These are phyloP conservation scores for Bursaphelenchus okinawaensis DNA, from an alignment of 2,888 invertebrate species.

Conservation along the genomic window DNA sequence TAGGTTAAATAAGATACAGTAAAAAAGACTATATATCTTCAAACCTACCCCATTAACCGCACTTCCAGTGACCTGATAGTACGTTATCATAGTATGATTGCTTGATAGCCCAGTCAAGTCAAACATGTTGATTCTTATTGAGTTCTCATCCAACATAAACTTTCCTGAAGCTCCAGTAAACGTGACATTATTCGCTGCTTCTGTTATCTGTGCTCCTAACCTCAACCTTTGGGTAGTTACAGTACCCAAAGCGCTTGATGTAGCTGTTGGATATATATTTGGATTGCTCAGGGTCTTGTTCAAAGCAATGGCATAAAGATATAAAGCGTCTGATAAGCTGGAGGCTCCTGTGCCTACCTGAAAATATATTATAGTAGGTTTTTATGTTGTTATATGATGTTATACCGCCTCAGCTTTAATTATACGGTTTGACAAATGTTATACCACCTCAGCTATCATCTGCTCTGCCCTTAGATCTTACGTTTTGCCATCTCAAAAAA, in stretches of 20 bases:
- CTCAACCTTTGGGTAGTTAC: background rate
- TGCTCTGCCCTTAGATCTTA: too few relatives aligned
- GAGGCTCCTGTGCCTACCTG: background rate
- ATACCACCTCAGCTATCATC: too few relatives aligned
- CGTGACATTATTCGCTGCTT: background rate
- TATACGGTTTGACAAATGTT: too few relatives aligned
- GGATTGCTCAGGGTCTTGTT: background rate
- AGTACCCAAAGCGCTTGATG: background rate
- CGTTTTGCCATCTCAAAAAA: too few relatives aligned
- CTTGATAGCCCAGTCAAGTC: background rate
- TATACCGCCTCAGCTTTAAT: too few relatives aligned
- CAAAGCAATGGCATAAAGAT: slow-evolving; percentile 4
- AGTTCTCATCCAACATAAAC: background rate
- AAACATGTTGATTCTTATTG: background rate
- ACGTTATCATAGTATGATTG: background rate
- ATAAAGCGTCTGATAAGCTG: slow-evolving; percentile 4
- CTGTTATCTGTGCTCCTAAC: background rate
- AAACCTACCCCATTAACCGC: background rate
- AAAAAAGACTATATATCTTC: background rate
- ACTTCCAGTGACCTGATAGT: background rate
- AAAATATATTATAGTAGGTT: background rate
- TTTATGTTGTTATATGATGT: too few relatives aligned
- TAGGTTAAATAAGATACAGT: too few relatives aligned
- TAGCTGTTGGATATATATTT: background rate
- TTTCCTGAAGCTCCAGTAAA: background rate